Evolutionary conservation across 2,888 invertebrate genomes (phyloP), one percentile per base, ranked within the genome.

Genomic region (Epistrophe grossulariae): DNA sequence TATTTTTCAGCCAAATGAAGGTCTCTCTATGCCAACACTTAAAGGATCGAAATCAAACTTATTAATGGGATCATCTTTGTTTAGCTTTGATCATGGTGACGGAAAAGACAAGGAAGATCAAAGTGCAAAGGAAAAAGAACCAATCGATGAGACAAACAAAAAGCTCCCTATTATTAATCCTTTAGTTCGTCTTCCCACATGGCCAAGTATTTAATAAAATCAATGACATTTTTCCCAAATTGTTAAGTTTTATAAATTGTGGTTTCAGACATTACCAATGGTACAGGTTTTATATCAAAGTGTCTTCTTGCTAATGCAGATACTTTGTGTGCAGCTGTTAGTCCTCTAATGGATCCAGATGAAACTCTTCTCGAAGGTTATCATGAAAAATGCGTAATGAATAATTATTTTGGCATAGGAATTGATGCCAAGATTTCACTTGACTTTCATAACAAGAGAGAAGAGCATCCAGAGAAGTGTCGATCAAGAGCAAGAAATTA

Each of bases 351-450:
- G 96, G 98, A 98, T 91, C 97, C 97, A 0, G 98, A 98, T 90
- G 97, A 98, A 91, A 97, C 97, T 0, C 94, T 97, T 2, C 93
- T 97, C 91, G 98, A 98, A 93, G 98, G 98, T 0, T 97, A 96
- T 92, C 97, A 97, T 90, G 99, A 99, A 93, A 96, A 97, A 89
- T 98, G 98, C 90, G 98, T 99, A 2, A 99, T 99, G 99, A 99
- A 99, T 93, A 99, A 99, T 92, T 99, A 99, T 92, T 99, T 99
- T 92, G 99, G 99, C 0, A 99, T 99, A 90, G 99, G 99, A 0
- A 97, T 99, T 88, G 99, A 99, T 93, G 99, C 99, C 0, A 99
- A 99, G 93, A 99, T 99, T 74, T 97, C 98, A 0, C 93, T 99
- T 59, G 99, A 99, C 92, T 99, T 99, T 92, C 99, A 99, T 92